phyloP scores from a whole-genome alignment of 2,113 vertebrate species.

The Furnarius figulus region DNA sequence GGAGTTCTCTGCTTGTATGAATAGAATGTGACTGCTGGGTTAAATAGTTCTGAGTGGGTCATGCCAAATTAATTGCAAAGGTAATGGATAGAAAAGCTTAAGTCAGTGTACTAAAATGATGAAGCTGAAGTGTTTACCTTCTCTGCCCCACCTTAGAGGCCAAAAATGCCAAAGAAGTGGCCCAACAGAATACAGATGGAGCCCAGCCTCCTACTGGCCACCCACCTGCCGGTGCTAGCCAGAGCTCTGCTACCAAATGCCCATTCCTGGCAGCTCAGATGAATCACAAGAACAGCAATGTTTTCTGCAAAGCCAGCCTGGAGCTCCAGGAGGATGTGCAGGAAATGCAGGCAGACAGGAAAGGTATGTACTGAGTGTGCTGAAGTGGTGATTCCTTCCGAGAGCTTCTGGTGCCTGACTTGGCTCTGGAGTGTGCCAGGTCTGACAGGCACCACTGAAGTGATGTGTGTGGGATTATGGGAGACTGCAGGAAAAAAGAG shows the following conservation, averaged over 20 bases:
- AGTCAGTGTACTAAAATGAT: neutral
- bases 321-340: slow-evolving; percentile 94
- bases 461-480: neutral
- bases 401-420: neutral
- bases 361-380: slow-evolving; percentile 69
- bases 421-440: neutral
- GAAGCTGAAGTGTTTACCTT: neutral
- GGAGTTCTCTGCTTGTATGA: neutral
- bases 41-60: neutral
- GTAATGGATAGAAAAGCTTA: neutral
- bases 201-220: slow-evolving; percentile 74
- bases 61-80: neutral
- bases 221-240: slow-evolving; percentile 63
- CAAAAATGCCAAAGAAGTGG: slow-evolving; percentile 42
- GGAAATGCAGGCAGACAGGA: slow-evolving; percentile 84
- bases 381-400: accelerated
- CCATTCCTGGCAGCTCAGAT: slow-evolving; percentile 95
- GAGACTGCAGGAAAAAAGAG: neutral
- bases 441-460: neutral
- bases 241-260: slow-evolving; percentile 83
- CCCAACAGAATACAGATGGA: slow-evolving; percentile 30
- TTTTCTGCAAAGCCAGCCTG: slow-evolving; percentile 89
- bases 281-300: slow-evolving; percentile 85
- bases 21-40: neutral
- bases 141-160: slow-evolving; percentile 12